Evolutionary conservation across 2,113 vertebrate species (phyloP).

Genomic region (Ancistrus triradiatus): DNA sequence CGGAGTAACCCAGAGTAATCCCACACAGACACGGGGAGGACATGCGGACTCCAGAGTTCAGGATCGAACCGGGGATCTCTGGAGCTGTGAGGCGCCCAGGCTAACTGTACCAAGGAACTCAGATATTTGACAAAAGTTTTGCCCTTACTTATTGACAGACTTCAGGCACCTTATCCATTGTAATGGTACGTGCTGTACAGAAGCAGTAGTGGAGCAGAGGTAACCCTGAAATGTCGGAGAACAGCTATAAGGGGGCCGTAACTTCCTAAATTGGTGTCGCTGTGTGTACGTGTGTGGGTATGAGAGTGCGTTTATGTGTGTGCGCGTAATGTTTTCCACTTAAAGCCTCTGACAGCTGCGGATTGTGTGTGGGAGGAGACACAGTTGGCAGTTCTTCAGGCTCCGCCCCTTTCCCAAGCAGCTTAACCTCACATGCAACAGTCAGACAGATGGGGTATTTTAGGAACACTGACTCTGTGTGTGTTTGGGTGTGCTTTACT

Average conservation of each 20-base stretch:
- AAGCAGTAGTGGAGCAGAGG: too few relatives aligned
- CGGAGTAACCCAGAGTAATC: too few relatives aligned
- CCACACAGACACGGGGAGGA: too few relatives aligned
- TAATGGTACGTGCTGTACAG: too few relatives aligned
- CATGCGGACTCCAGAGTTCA: too few relatives aligned
- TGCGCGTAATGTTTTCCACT: constrained; percentile 28
- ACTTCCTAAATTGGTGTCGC: constrained; percentile 3
- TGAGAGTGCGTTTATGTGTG: constrained; percentile 1
- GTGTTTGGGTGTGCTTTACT: constrained; percentile 11
- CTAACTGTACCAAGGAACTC: too few relatives aligned
- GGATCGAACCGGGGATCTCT: too few relatives aligned
- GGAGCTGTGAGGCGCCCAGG: too few relatives aligned
- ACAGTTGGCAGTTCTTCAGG: constrained; percentile 27
- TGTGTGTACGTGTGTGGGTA: constrained; percentile 1
- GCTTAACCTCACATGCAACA: constrained; percentile 36
- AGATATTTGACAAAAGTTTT: too few relatives aligned
- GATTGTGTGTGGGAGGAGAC: constrained; percentile 29
- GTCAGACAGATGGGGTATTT: constrained; percentile 45
- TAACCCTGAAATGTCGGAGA: not conserved
- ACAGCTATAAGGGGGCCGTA: not conserved
- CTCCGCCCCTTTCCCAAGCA: constrained; percentile 38
- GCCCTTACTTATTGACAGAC: too few relatives aligned
- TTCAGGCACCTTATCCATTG: too few relatives aligned
- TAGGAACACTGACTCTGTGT: constrained; percentile 37
- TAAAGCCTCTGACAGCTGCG: constrained; percentile 43